Percentiles rank a stretch among this genome's conserved stretches.
Evolutionary conservation across 2,888 invertebrate species (phyloP).

Genomic region (Hemistola chrysoprasaria): DNA sequence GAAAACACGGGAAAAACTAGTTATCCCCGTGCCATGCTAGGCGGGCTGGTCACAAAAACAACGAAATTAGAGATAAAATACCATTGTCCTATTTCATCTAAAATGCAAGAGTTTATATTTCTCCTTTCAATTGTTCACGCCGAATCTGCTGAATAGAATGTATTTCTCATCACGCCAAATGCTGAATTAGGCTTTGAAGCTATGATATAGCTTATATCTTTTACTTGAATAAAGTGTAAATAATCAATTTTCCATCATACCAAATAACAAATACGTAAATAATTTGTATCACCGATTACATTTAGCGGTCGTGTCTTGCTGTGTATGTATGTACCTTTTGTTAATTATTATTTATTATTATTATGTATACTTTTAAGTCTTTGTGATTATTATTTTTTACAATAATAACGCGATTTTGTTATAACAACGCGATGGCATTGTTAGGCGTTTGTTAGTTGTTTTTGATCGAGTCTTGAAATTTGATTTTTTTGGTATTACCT

Average conservation of each 20-base stretch:
- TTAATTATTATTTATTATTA: conserved; percentile 42
- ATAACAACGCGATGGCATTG: conserved; percentile 24
- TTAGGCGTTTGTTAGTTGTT: conserved; percentile 15
- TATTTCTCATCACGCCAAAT: no score
- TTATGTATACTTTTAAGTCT: conserved; percentile 41
- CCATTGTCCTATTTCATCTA: no score
- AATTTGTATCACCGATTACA: conserved; percentile 10
- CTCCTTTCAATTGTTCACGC: no score
- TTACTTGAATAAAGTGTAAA: conserved; percentile 14
- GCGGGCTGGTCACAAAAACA: no score
- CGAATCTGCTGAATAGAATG: no score
- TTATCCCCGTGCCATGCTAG: no score
- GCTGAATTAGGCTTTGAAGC: no score
- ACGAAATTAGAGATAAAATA: no score
- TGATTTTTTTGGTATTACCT: not conserved
- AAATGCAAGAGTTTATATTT: no score
- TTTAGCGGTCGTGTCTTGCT: conserved; percentile 27
- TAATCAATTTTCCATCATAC: conserved; percentile 9
- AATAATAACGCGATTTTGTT: no score
- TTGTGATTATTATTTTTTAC: conserved; percentile 43
- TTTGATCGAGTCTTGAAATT: conserved; percentile 15
- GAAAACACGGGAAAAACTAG: no score
- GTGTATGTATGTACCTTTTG: conserved; percentile 32
- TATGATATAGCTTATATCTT: no score
- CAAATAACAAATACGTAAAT: conserved; percentile 25